These are phyloP conservation scores for Troides aeacus DNA, from an alignment of 2,888 invertebrate species.

Conservation along the genomic window DNA sequence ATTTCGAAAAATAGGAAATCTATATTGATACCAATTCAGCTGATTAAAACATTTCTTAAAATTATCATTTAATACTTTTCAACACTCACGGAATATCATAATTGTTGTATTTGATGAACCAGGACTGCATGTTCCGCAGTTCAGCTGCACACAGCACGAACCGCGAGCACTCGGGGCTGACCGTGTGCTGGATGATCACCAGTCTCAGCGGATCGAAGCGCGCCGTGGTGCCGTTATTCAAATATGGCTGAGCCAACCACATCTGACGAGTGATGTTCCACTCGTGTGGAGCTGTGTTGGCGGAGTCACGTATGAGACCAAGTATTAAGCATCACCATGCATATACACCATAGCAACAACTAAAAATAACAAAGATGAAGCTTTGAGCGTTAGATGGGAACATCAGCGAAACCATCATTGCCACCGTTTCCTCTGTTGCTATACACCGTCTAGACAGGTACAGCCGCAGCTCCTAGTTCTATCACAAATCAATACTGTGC, in stretches of 20 bases:
- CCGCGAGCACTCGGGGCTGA: constrained; percentile 48
- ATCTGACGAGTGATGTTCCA: constrained; percentile 64
- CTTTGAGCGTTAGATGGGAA: too few relatives aligned
- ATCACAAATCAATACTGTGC: too few relatives aligned
- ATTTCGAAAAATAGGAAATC: too few relatives aligned
- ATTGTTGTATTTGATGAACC: constrained; percentile 35
- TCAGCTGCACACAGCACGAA: constrained; percentile 59
- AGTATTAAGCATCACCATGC: not conserved
- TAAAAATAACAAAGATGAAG: too few relatives aligned
- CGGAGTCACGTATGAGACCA: not conserved
- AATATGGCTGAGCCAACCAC: constrained; percentile 56
- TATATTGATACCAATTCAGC: too few relatives aligned
- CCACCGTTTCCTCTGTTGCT: too few relatives aligned
- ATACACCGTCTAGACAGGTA: too few relatives aligned
- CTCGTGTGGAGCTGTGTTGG: constrained; percentile 53
- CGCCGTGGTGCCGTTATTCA: constrained; percentile 30
- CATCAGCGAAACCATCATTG: too few relatives aligned
- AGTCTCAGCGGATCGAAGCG: constrained; percentile 53
- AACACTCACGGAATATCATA: constrained; percentile 54
- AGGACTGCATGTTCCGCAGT: constrained; percentile 53
- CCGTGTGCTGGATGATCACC: constrained; percentile 64
- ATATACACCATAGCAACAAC: not conserved
- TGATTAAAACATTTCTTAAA: not conserved
- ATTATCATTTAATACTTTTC: too few relatives aligned
- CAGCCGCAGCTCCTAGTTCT: too few relatives aligned